These are phyloP conservation scores for Brachypodius melanocephalos DNA, from an alignment of 2,113 vertebrate species.

Conservation along the genomic window DNA sequence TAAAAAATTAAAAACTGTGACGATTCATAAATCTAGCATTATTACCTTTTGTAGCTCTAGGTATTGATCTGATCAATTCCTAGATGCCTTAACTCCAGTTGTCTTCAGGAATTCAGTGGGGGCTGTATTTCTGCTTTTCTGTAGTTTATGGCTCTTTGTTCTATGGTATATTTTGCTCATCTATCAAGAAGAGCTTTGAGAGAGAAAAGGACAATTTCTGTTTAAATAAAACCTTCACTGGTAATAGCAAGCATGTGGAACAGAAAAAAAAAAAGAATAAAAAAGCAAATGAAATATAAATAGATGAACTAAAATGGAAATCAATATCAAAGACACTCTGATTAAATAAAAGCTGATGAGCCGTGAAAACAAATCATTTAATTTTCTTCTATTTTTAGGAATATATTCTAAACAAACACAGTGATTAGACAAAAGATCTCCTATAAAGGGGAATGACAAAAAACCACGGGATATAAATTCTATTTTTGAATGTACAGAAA, in stretches of 20 bases:
- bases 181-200: background rate
- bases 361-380: background rate
- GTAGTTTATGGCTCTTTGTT: background rate
- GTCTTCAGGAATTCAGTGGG: background rate
- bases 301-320: conserved; percentile 21
- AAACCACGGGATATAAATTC: background rate
- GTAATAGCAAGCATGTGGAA: background rate
- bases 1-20: background rate
- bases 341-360: conserved; percentile 30
- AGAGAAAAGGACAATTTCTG: background rate
- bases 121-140: background rate
- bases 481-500: conserved; percentile 3
- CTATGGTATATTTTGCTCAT: background rate
- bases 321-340: background rate
- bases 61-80: background rate
- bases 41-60: background rate
- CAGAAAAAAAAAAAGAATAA: background rate
- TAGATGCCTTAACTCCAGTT: background rate
- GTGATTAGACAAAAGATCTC: conserved; percentile 7
- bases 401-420: conserved; percentile 2
- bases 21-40: background rate
- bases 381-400: conserved; percentile 40
- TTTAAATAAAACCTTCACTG: background rate
- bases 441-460: background rate
- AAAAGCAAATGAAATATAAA: background rate